phyloP scores from a whole-genome alignment of 2,888 invertebrate species.

The Ditylenchus weischeri region DNA sequence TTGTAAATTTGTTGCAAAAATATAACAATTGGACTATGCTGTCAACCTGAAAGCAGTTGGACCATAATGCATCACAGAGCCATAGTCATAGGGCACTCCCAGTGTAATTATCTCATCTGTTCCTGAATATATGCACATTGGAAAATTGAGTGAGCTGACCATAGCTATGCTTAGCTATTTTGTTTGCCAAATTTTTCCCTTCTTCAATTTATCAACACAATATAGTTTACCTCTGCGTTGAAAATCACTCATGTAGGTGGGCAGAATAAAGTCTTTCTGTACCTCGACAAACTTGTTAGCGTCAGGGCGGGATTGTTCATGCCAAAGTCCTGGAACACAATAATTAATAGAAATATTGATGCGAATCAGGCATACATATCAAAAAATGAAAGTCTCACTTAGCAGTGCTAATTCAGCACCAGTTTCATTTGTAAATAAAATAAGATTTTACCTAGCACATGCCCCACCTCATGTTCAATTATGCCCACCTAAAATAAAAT shows the following conservation, averaged over 20 bases:
- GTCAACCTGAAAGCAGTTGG: constrained; percentile 40
- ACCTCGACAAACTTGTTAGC: constrained; percentile 39
- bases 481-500: constrained; percentile 52
- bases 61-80: constrained; percentile 57
- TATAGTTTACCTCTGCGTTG: constrained; percentile 17
- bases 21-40: no score
- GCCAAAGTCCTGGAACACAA: constrained; percentile 57
- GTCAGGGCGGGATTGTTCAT: constrained; percentile 57
- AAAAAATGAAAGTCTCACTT: no score
- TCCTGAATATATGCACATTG: constrained; percentile 13
- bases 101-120: constrained; percentile 39
- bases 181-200: no score
- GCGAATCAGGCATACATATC: no score
- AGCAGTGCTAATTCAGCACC: not conserved
- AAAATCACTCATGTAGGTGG: constrained; percentile 54
- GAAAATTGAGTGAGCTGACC: no score
- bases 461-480: constrained; percentile 57
- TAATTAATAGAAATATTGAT: not conserved
- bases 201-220: no score
- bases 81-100: constrained; percentile 55
- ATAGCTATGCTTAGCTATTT: no score
- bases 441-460: constrained; percentile 49
- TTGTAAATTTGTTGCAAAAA: constrained; percentile 26
- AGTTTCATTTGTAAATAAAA: not conserved
- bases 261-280: constrained; percentile 45